These are phyloP conservation scores for Brachyhypopomus occidentalis DNA, from an alignment of 2,113 vertebrate species.

Conservation along the genomic window DNA sequence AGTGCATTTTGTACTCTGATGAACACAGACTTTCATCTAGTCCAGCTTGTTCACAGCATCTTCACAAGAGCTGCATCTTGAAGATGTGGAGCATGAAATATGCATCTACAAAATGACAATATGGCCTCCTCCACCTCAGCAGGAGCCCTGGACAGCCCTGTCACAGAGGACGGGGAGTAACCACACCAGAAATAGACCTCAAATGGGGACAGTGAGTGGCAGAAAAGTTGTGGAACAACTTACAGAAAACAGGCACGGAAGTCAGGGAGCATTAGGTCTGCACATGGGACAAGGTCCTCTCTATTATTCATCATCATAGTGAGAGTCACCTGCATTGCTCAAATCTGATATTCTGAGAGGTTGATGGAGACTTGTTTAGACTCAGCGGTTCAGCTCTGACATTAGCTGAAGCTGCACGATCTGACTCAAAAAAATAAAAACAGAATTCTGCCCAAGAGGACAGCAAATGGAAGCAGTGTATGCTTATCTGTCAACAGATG, in stretches of 20 bases:
- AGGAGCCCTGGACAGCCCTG: neutral
- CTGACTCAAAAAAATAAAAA: constrained; percentile 32
- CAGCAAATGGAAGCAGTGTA: constrained; percentile 26
- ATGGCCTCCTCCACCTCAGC: constrained; percentile 25
- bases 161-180: constrained; percentile 12
- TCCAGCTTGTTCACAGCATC: constrained; percentile 15
- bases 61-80: constrained; percentile 9
- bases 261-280: constrained; percentile 52
- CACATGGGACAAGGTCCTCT: constrained; percentile 47
- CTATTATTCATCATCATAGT: constrained; percentile 53
- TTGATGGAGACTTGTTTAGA: constrained; percentile 25
- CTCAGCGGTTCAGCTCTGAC: constrained; percentile 35
- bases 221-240: constrained; percentile 21
- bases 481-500: constrained; percentile 38
- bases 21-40: neutral
- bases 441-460: constrained; percentile 19
- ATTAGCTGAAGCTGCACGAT: constrained; percentile 21
- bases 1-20: too few relatives aligned
- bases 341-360: constrained; percentile 28
- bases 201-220: constrained; percentile 42
- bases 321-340: constrained; percentile 18
- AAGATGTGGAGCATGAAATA: constrained; percentile 52
- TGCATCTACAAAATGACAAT: constrained; percentile 53
- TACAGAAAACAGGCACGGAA: constrained; percentile 22
- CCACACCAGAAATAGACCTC: constrained; percentile 56